These are phyloP conservation scores for Megalopta genalis DNA, from an alignment of 1,140 invertebrate species.

Conservation along the genomic window DNA sequence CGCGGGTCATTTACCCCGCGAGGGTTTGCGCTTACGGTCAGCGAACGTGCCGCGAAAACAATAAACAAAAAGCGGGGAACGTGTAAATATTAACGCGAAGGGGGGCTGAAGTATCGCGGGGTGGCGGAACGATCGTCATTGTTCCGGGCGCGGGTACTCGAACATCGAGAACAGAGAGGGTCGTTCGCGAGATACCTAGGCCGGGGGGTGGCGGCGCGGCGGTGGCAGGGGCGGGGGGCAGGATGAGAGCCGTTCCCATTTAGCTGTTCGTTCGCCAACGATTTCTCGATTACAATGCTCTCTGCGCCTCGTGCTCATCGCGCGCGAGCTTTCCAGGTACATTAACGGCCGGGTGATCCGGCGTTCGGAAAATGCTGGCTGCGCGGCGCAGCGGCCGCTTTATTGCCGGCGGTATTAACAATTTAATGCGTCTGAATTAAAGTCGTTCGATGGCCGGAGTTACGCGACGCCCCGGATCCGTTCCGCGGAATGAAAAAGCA, in stretches of 20 bases:
- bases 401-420: slow-evolving; percentile 12
- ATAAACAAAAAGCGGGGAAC: slow-evolving; percentile 20
- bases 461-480: not conserved
- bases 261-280: slow-evolving; percentile 28
- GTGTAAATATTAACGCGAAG: slow-evolving; percentile 16
- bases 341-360: slow-evolving; percentile 6
- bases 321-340: slow-evolving; percentile 12
- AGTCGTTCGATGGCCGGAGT: not conserved
- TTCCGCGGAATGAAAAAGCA: not conserved
- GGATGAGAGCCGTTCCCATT: not conserved
- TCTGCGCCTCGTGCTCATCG: not conserved
- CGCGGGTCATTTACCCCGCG: not conserved
- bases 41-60: not conserved
- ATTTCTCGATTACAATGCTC: slow-evolving; percentile 18
- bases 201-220: too few relatives aligned
- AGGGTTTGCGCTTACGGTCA: too few relatives aligned
- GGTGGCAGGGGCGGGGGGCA: not conserved
- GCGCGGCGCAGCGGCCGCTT: not conserved
- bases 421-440: not conserved
- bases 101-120: slow-evolving; percentile 2
- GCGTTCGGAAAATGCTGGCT: not conserved
- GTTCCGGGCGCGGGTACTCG: slow-evolving; percentile 17
- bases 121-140: slow-evolving; percentile 27
- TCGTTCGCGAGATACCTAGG: not conserved
- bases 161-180: not conserved